A percentile compares a stretch with the other conserved stretches of the same genome.
phyloP scores from a whole-genome alignment of 2,888 invertebrate genomes.

The Germaria angustata region DNA sequence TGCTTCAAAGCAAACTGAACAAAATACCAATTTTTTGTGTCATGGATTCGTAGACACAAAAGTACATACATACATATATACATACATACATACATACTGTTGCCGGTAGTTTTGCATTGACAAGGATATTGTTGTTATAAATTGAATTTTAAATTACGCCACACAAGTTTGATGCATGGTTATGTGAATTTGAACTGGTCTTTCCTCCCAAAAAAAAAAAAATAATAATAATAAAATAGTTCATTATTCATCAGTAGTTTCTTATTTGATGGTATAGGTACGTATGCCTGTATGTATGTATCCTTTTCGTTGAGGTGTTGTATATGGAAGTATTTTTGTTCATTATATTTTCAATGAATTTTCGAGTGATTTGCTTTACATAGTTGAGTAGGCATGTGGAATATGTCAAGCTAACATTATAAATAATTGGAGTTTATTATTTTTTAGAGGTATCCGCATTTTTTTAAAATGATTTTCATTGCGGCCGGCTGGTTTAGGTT shows the following conservation, averaged over 20 bases:
- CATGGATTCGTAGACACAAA: slow-evolving; percentile 1
- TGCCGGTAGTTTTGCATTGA: slow-evolving; percentile 31
- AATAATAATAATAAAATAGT: neutral
- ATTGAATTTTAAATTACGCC: slow-evolving; percentile 65
- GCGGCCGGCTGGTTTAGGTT: neutral
- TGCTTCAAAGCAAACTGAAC: neutral
- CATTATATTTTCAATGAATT: slow-evolving; percentile 61
- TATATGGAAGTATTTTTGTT: neutral
- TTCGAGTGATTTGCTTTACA: slow-evolving; percentile 46
- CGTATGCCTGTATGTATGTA: no score
- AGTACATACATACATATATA: no score
- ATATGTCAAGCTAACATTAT: slow-evolving; percentile 38
- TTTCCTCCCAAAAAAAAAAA: neutral
- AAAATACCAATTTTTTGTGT: neutral
- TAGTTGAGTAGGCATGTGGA: slow-evolving; percentile 14
- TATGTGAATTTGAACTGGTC: slow-evolving; percentile 39
- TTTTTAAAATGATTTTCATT: neutral
- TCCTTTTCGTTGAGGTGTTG: neutral
- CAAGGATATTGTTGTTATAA: slow-evolving; percentile 63
- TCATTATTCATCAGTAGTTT: slow-evolving; percentile 61
- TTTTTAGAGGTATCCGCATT: neutral
- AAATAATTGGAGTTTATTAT: slow-evolving; percentile 47
- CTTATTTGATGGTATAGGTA: slow-evolving; percentile 18
- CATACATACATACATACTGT: neutral
- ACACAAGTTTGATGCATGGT: slow-evolving; percentile 46